Percentiles rank a stretch among this genome's conserved stretches.
phyloP scores from a whole-genome alignment of 2,113 vertebrate species.

The Dipodomys stephensi region DNA sequence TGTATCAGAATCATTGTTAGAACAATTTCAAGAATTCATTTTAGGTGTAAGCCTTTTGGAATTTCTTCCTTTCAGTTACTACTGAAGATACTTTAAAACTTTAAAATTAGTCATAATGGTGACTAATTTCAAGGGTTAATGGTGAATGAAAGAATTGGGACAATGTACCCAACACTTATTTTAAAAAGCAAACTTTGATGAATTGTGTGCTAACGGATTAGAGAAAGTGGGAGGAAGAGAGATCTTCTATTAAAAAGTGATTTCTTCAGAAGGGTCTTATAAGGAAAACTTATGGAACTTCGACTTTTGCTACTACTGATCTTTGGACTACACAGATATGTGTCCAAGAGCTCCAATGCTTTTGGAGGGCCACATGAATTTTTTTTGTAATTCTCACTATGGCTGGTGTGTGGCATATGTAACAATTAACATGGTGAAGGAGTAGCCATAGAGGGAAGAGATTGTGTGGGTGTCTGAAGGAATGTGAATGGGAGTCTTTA shows the following conservation, averaged over 20 bases:
- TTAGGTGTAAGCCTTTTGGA: neutral
- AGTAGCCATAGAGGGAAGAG: rapidly evolving
- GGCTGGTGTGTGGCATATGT: no score
- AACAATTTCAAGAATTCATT: neutral
- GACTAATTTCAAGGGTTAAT: neutral
- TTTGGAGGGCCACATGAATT: neutral
- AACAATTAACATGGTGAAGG: neutral
- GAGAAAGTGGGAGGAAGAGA: neutral
- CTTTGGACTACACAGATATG: neutral
- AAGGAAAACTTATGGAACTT: neutral
- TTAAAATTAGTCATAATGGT: neutral
- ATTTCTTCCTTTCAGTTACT: neutral
- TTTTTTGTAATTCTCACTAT: neutral
- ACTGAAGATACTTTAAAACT: neutral
- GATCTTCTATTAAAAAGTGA: neutral
- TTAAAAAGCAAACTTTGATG: neutral
- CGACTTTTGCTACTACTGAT: neutral
- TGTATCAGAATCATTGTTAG: neutral
- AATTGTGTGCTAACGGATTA: neutral
- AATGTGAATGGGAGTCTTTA: neutral
- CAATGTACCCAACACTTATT: neutral
- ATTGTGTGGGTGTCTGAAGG: neutral
- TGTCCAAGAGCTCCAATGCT: neutral
- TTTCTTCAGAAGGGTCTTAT: neutral
- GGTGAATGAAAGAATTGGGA: neutral